Conservation (phyloP, 92 coral and sea anemone species). For the Palythoa caribaeorum region DNA sequence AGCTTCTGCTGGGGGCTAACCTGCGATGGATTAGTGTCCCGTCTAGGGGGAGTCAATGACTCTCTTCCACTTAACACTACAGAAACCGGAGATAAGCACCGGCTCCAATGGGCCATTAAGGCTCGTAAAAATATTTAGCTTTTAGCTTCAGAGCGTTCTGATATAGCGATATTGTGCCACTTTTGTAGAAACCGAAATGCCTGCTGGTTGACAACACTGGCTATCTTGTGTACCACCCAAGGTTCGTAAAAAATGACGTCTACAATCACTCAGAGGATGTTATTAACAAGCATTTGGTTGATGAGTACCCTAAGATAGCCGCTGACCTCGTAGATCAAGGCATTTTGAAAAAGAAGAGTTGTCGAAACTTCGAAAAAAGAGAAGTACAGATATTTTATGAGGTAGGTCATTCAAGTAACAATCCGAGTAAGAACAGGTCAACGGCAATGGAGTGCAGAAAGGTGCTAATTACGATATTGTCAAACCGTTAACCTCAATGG, state of each 20-base stretch:
- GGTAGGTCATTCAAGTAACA: conserved; percentile 45
- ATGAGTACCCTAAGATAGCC: conserved; percentile 68
- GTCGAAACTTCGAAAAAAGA: conserved; percentile 69
- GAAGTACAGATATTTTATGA: conserved; percentile 75
- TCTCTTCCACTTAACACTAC: too few species aligned
- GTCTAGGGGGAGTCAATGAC: too few species aligned
- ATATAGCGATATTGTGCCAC: background rate
- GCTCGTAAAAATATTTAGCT: too few species aligned
- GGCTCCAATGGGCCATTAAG: too few species aligned
- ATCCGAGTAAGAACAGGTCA: too few species aligned
- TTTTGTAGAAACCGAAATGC: conserved; percentile 26
- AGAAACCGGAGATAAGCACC: too few species aligned
- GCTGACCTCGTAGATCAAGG: conserved; percentile 59
- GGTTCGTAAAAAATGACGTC: conserved; percentile 60
- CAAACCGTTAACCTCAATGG: too few species aligned
- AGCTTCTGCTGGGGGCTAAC: too few species aligned
- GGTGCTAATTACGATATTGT: too few species aligned
- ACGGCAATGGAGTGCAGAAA: too few species aligned
- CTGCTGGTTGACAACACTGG: conserved; percentile 34
- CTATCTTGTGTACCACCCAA: conserved; percentile 69
- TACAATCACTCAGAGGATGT: conserved; percentile 66
- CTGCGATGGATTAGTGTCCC: too few species aligned
- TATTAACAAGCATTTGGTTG: conserved; percentile 69
- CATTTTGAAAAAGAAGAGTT: conserved; percentile 58
- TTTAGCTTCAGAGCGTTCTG: background rate